Conservation (phyloP, 2,113 vertebrate species). For the Tricholaema leucomelas region DNA sequence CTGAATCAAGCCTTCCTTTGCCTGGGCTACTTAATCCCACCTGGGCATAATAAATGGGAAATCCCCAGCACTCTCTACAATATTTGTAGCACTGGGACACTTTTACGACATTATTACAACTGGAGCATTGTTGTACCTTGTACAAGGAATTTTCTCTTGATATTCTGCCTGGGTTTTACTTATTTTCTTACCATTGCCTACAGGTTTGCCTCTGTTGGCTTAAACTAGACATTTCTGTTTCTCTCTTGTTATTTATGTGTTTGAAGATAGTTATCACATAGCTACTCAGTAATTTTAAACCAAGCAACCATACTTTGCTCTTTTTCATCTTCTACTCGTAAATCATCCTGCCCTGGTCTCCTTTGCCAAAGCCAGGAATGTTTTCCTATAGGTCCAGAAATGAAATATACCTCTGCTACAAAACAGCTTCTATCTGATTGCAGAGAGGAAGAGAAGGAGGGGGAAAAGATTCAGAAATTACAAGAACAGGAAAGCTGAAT, state of each 20-base stretch:
- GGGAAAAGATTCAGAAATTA: background rate
- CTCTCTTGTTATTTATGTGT: constrained; percentile 6
- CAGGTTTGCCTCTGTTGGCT: constrained; percentile 37
- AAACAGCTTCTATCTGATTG: constrained; percentile 15
- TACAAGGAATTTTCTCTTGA: constrained; percentile 18
- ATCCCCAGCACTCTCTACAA: constrained; percentile 42
- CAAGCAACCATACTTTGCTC: background rate
- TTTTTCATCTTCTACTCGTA: constrained; percentile 39
- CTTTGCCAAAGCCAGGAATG: constrained; percentile 2
- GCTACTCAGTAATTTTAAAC: constrained; percentile 33
- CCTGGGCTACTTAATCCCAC: constrained; percentile 44
- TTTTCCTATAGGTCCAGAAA: constrained; percentile 19
- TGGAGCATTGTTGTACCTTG: constrained; percentile 45
- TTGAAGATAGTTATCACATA: constrained; percentile 56
- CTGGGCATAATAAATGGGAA: constrained; percentile 56
- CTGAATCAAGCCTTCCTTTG: constrained; percentile 37
- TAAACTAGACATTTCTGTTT: constrained; percentile 9
- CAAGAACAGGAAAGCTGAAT: background rate
- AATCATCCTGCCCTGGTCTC: background rate
- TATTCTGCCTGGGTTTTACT: background rate
- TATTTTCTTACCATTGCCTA: constrained; percentile 15
- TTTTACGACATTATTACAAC: constrained; percentile 51
- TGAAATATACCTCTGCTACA: constrained; percentile 23
- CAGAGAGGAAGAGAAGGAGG: background rate
- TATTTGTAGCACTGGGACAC: constrained; percentile 39